Evolutionary conservation across 2,888 invertebrate species (phyloP).

Genomic region (Drosophila niveifrons): DNA sequence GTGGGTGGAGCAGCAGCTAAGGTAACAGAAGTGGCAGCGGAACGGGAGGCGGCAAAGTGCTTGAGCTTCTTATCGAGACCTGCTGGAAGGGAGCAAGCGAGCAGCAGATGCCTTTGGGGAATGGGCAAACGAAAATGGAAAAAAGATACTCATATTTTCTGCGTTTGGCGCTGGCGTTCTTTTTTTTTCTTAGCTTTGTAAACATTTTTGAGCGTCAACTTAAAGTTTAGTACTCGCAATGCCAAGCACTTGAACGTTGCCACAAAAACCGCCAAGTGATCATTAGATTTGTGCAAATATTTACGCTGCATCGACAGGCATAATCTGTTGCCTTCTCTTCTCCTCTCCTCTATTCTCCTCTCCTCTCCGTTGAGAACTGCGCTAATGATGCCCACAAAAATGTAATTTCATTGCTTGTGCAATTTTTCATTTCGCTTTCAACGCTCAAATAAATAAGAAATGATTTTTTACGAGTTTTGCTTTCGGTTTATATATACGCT

Average conservation of each 20-base stretch:
- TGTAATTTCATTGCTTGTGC: conserved; percentile 75
- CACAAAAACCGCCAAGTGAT: conserved; percentile 30
- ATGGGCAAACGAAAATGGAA: conserved; percentile 34
- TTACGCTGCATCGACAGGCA: conserved; percentile 45
- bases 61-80: conserved; percentile 60
- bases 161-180: conserved; percentile 19
- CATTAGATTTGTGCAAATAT: conserved; percentile 62
- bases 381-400: conserved; percentile 56
- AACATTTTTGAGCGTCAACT: conserved; percentile 36
- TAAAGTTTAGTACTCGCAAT: conserved; percentile 21
- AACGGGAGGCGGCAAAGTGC: conserved; percentile 30
- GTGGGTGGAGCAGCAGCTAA: conserved; percentile 13
- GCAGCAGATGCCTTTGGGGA: not conserved
- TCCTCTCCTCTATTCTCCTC: not conserved
- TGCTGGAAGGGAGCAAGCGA: not conserved
- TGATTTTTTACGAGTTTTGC: conserved; percentile 66
- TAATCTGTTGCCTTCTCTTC: conserved; percentile 27
- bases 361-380: conserved; percentile 1
- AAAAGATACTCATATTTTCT: conserved; percentile 54
- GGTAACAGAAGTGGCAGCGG: conserved; percentile 9
- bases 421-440: conserved; percentile 75
- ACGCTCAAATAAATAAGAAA: conserved; percentile 76
- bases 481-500: conserved; percentile 28
- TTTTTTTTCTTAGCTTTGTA: conserved; percentile 25
- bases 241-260: conserved; percentile 6